Base-by-base conservation (phyloP, 1,140 invertebrate species). In the Hylyphantes graminicola region DNA sequence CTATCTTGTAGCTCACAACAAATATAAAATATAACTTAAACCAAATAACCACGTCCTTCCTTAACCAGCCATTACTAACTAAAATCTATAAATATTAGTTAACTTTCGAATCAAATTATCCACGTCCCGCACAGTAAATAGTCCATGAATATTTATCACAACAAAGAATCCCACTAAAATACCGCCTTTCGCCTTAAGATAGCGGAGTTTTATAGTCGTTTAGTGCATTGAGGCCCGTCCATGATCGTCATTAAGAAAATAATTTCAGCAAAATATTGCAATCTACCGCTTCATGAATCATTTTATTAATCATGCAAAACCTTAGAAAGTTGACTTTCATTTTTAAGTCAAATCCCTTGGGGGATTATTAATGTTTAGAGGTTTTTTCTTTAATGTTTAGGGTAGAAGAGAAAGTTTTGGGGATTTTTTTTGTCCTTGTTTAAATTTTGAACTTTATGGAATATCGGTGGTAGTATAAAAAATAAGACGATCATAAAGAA, bases 221-320 rank as follows among this genome's bases (percentile, higher is more conserved):
- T 81, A 63, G 79, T 21, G 79, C 54, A 63, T 81, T 73, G 68
- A 73, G 79, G 77, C n/a, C 13, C 63, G 55, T 63, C 21, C 57
- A 72, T 73, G 17, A 50, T 8, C 76, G 73, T 81, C 79, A 81
- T 81, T 81, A 81, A 81, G 68, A 55, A 81, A 73, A 81, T 81
- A 81, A 81, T 81, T 81, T 64, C 57, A 13, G 19, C 79, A 17
- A 54, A 72, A 73, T 63, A 73, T 81, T 81, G 51, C 79, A 81
- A 73, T 73, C 67, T 81, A 81, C 10, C 35, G 12, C 13, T 10
- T 48, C 79, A 81, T 81, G 73, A 81, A 81, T 81, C 79, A 81
- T 72, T 81, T 81, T 81, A 81, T 81, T 81, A 81, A 81, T 81
- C 68, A 81, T 81, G 79, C 79, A 81, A 81, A 81, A 81, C 79